A percentile compares a stretch with the other conserved stretches of the same genome.
Evolutionary conservation across 2,888 invertebrate species (phyloP).

Genomic region (Ochropleura leucogaster): DNA sequence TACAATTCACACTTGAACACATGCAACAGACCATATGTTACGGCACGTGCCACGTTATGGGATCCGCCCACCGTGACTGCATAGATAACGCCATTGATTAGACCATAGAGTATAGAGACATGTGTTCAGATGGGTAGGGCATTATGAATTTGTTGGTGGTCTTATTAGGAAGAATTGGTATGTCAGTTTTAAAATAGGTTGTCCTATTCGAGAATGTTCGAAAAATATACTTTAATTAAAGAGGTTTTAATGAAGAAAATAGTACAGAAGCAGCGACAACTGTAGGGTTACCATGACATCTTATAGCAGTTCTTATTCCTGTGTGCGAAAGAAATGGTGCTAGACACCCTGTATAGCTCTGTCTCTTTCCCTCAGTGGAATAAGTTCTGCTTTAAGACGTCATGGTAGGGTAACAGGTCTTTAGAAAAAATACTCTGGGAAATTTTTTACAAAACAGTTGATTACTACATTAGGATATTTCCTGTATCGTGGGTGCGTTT

Average conservation of each 20-base stretch:
- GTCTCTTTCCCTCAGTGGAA: too few relatives aligned
- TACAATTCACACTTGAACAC: conserved; percentile 43
- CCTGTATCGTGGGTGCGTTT: too few relatives aligned
- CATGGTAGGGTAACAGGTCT: too few relatives aligned
- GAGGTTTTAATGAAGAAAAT: background rate
- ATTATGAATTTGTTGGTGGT: background rate
- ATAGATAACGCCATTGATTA: conserved; percentile 61
- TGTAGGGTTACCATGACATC: too few relatives aligned
- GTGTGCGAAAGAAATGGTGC: too few relatives aligned
- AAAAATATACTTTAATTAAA: background rate
- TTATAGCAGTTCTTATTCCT: too few relatives aligned
- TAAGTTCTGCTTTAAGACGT: too few relatives aligned
- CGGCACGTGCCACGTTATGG: conserved; percentile 59
- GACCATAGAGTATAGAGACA: background rate
- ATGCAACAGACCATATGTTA: conserved; percentile 45
- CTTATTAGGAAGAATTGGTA: background rate
- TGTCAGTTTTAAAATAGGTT: background rate
- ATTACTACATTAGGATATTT: too few relatives aligned
- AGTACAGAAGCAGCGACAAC: too few relatives aligned
- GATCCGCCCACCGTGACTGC: conserved; percentile 54
- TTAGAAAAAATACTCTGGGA: too few relatives aligned
- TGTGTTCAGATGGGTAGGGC: background rate
- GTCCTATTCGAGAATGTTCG: background rate
- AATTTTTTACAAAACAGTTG: too few relatives aligned
- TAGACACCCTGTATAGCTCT: too few relatives aligned